A percentile compares a stretch with the other conserved stretches of the same genome.
phyloP scores from a whole-genome alignment of 2,113 vertebrate genomes.

The Paedocypris sp. region DNA sequence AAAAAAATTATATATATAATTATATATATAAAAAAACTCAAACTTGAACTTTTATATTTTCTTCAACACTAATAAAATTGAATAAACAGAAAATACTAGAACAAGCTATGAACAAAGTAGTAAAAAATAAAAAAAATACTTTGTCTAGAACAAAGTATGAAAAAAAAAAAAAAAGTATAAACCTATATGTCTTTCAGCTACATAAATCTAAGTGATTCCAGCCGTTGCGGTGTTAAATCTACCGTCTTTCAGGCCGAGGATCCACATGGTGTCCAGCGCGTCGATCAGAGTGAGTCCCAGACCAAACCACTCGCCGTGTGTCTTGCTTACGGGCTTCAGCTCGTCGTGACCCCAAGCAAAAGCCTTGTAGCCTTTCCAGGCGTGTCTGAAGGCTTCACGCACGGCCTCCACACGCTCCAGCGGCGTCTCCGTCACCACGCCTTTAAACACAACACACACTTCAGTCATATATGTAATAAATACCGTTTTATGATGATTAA shows the following conservation, averaged over 20 bases:
- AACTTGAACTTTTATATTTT: no score
- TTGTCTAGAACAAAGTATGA: no score
- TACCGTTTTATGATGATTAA: no score
- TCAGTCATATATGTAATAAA: no score
- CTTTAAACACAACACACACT: background rate
- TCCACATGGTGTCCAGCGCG: conserved; percentile 95
- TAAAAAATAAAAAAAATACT: no score
- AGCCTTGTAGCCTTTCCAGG: conserved; percentile 82
- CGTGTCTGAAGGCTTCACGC: conserved; percentile 78
- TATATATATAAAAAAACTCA: no score
- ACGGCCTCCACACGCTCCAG: conserved; percentile 55
- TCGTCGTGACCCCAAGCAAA: conserved; percentile 94
- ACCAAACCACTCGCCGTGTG: conserved; percentile 88
- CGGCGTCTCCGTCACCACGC: conserved; percentile 6
- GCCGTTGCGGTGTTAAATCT: background rate
- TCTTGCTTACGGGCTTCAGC: conserved; percentile 82
- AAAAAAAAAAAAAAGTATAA: background rate
- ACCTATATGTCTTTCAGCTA: no score
- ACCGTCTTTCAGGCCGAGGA: conserved; percentile 87
- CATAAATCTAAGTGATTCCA: no score
- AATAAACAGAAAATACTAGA: no score
- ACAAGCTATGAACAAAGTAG: no score
- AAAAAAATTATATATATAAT: no score
- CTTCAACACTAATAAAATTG: no score
- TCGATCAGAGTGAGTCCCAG: conserved; percentile 88